Base-by-base conservation (phyloP, 2,888 invertebrate genomes). In the Lutraria lutraria region DNA sequence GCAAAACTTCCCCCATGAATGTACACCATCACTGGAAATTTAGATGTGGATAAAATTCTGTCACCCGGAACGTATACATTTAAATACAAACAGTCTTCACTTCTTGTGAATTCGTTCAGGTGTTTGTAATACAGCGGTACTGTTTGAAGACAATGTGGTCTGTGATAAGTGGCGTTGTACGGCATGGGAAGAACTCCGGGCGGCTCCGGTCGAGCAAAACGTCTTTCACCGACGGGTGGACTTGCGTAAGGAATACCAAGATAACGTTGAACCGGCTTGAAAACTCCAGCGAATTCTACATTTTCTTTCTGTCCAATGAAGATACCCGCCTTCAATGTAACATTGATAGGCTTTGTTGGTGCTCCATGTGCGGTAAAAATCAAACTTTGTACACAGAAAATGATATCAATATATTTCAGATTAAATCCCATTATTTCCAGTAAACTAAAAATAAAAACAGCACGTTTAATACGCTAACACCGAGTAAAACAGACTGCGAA, bases 41-140 rank as follows among this genome's bases (percentile, higher is more conserved):
- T 90, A 25, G 82, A 88, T 15, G 68, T 31, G 6, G 34, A 2
- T 13, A 21, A 54, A 0, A 83, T 81, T 0, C 81, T 25, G 21
- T 79, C 85, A 80, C 85, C 87, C 21, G 99, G 99, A 63, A 98
- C 98, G 98, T 99, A 99, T 92, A 99, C 97, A 96, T 99, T 99
- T 95, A 99, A 97, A 96, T 99, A 99, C 8, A 99, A 97, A 96
- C 99, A 99, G 97, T 99, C 99, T 97, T 99, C 99, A 63, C 98
- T 98, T 93, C 98, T 54, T 6, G 31, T 43, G 34, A 87, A 87
- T 53, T 87, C 25, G n/a, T 54, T 88, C 10, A 88, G 31, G 29
- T 82, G 81, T 15, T 15, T n/a, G 25, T 88, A 31, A 29, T 54
- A 82, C 0, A 53, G 13, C 13, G 76, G 29, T n/a, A 19, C 43